Percentiles rank a stretch among this genome's conserved stretches.
These are phyloP conservation scores for Caracal caracal DNA, from an alignment of 2,113 vertebrate genomes.

Conservation along the genomic window DNA sequence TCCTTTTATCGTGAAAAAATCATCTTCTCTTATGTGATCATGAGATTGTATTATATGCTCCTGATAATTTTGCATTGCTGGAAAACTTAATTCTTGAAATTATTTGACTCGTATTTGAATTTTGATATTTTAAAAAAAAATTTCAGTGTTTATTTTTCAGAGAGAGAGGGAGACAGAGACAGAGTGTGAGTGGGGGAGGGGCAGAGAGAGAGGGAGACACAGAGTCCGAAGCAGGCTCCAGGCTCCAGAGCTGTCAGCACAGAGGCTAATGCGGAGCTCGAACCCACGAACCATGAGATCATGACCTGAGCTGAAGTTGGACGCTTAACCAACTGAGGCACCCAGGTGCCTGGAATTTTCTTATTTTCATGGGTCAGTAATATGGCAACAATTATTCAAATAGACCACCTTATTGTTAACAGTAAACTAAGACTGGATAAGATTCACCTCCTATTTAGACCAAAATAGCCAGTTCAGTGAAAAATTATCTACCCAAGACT, in stretches of 20 bases:
- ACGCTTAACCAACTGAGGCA: too few species aligned
- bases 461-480: background rate
- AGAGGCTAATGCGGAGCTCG: too few species aligned
- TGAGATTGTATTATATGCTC: background rate
- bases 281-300: too few species aligned
- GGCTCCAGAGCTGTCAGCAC: too few species aligned
- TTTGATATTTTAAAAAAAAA: background rate
- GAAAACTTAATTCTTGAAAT: background rate
- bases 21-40: background rate
- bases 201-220: too few species aligned
- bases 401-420: background rate
- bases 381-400: background rate
- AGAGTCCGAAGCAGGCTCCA: too few species aligned
- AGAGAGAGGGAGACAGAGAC: too few species aligned
- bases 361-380: background rate
- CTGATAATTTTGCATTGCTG: background rate
- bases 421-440: background rate
- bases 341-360: background rate
- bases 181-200: too few species aligned
- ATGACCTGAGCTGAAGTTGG: too few species aligned
- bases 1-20: background rate
- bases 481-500: background rate
- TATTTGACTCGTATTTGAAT: slow-evolving; percentile 16
- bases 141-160: too few species aligned
- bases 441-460: background rate